phyloP scores from a whole-genome alignment of 2,888 invertebrate genomes.

The Troides oblongomaculatus region DNA sequence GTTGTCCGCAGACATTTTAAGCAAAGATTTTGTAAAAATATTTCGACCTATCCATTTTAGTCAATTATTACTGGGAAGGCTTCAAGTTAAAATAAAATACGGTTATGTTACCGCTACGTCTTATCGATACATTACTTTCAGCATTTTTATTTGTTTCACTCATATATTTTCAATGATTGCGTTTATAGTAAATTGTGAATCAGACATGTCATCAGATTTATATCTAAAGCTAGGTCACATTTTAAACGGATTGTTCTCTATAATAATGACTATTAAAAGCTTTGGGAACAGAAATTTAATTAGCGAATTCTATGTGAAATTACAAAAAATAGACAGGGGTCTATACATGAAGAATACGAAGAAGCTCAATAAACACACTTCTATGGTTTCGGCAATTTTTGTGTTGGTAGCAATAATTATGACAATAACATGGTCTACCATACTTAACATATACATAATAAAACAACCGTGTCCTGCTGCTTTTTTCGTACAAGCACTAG shows the following conservation, averaged over 20 bases:
- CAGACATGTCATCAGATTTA: conserved; percentile 37
- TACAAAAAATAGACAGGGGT: conserved; percentile 55
- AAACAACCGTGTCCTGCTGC: conserved; percentile 39
- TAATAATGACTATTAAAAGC: conserved; percentile 42
- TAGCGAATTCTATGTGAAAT: conserved; percentile 54
- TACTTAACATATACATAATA: conserved; percentile 39
- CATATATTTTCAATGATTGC: conserved; percentile 38
- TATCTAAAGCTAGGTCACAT: conserved; percentile 44
- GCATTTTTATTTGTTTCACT: conserved; percentile 42
- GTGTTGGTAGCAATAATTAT: conserved; percentile 22
- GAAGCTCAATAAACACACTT: conserved; percentile 40
- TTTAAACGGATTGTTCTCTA: conserved; percentile 39
- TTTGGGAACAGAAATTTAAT: conserved; percentile 32
- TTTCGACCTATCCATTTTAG: conserved; percentile 48
- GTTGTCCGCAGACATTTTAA: conserved; percentile 50
- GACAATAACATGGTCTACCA: conserved; percentile 34
- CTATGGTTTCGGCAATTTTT: conserved; percentile 27
- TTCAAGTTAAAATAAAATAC: conserved; percentile 49
- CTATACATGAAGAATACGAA: conserved; percentile 43
- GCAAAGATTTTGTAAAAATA: conserved; percentile 51
- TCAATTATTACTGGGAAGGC: conserved; percentile 47
- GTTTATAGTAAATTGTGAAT: conserved; percentile 38
- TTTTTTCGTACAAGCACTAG: conserved; percentile 35
- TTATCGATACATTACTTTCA: conserved; percentile 42
- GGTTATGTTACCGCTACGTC: conserved; percentile 51